Evolutionary conservation across 2,113 vertebrate species (phyloP), one percentile per base, ranked within the genome.

Genomic region (Pandion haliaetus): DNA sequence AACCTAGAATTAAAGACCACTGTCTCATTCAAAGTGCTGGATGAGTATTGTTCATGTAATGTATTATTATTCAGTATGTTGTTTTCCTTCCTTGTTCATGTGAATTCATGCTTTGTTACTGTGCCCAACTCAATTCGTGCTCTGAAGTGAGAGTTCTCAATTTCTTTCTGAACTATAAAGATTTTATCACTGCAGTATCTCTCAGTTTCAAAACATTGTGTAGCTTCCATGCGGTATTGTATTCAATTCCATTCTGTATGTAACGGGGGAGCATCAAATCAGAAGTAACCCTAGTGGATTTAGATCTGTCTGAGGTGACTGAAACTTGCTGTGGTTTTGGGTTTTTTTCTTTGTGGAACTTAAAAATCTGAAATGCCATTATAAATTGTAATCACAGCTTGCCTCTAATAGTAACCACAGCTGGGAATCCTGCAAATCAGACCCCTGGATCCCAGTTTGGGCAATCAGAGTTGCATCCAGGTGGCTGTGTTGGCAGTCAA

Each of bases 101-200:
- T 54, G 90, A 95, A 90, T 94, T 94, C 58, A 7, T 82, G 40
- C 71, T 65, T 91, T 91, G 54, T 93, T 89, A 52, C 62, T 82
- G 9, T 77, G 70, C 66, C 82, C 49, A 90, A 1, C 70, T 82
- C 44, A 65, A 8, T 76, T 93, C 38, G 34, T 2, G 0, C 67
- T 90, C 74, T 72, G 42, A 65, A 77, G 17, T 28, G 9, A 63
- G 44, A 69, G 14, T 84, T 93, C 28, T 72, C 29, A 31, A 4
- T 65, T 87, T 63, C 47, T 78, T 84, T 86, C 45, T 77, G 78
- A 79, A 26, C 36, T 55, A 82, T 42, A 24, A 81, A 81, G 62
- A 59, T 86, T 57, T 72, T 66, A 58, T 55, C 31, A 32, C 16
- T 61, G 34, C 44, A 52, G 0, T 63, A 12, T 67, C 45, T 67